phyloP scores from a whole-genome alignment of 2,888 invertebrate genomes.

The Nymphalis urticae region DNA sequence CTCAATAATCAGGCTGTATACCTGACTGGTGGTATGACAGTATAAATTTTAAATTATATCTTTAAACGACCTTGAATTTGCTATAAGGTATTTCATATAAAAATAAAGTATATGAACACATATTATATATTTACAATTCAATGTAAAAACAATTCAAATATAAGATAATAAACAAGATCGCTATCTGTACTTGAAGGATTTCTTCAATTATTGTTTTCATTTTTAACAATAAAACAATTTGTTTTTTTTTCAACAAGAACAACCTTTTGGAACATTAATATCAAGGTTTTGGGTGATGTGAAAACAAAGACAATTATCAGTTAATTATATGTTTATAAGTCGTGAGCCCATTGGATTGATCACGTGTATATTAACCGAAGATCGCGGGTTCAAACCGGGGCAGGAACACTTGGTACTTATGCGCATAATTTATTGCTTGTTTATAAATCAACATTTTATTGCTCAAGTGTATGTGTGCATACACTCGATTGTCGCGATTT shows the following conservation, averaged over 20 bases:
- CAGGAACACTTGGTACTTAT: too few relatives aligned
- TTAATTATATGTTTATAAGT: background rate
- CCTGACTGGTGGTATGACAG: too few relatives aligned
- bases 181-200: background rate
- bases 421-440: too few relatives aligned
- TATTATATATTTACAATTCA: background rate
- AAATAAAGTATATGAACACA: background rate
- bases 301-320: background rate
- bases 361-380: background rate
- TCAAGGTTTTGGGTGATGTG: constrained; percentile 5
- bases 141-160: background rate
- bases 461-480: too few relatives aligned
- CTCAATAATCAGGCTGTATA: too few relatives aligned
- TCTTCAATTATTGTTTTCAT: background rate
- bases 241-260: background rate
- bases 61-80: too few relatives aligned
- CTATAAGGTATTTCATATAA: too few relatives aligned
- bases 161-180: background rate
- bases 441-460: too few relatives aligned
- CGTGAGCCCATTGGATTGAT: background rate
- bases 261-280: background rate
- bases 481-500: too few relatives aligned
- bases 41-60: too few relatives aligned
- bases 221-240: constrained; percentile 2
- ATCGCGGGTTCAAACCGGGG: too few relatives aligned